Evolutionary conservation across 2,888 invertebrate genomes (phyloP), one percentile per base, ranked within the genome.

Genomic region (Ypsolopha scabrella): DNA sequence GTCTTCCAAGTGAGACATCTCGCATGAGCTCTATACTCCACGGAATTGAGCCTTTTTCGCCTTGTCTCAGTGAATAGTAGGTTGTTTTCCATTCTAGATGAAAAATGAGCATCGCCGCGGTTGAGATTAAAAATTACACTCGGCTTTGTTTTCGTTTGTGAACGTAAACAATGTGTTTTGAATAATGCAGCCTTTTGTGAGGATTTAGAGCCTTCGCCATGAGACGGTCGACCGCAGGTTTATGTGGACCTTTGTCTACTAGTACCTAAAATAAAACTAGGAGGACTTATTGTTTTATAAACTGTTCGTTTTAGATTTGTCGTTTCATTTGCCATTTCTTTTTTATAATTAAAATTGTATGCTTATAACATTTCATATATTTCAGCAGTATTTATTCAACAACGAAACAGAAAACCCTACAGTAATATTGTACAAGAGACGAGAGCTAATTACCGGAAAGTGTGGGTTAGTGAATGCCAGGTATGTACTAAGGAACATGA

Each of bases 101-200:
- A 82, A 80, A 83, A 83, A 82, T 80, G 81, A 83, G 72, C 81
- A 78, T 74, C 75, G 72, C 78, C 65, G 70, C 68, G 67, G 75
- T 73, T 64, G 75, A 70, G 81, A 82, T 82, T 82, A 81, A 83
- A 83, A 81, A 81, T 80, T 76, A 80, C 72, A 66, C 70, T 64
- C 63, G 55, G 63, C 68, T 75, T 80, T 76, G 76, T 77, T 70
- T 69, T 55, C 46, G 51, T 54, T n/a, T 24, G 24, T 24, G 24
- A 24, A 24, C 52, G 53, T 46, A 43, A 54, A 57, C 51, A 52
- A 53, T 52, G 51, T 39, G 45, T 48, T 39, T 44, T 41, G 41
- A 47, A n/a, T 39, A 39, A 39, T 24, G 24, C 24, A 24, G 24
- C 24, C 24, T 24, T 24, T 24, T 24, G 24, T 24, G 2, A 24